These are phyloP conservation scores for Hydrolagus colliei DNA, from an alignment of 2,797 vertebrate species.

Conservation along the genomic window DNA sequence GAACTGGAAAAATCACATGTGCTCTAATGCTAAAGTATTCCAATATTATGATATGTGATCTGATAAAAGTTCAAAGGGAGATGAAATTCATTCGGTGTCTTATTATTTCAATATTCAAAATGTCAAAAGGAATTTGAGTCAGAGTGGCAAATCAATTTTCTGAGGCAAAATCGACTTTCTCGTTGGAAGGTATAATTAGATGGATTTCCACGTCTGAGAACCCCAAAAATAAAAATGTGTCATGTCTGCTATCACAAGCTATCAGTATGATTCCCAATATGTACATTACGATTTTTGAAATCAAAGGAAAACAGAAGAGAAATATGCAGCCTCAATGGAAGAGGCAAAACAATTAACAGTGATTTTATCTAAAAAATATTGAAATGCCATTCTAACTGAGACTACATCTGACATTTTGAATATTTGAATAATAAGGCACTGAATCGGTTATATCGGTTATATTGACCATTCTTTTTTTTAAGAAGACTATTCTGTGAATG, in stretches of 20 bases:
- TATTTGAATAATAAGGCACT: too few species aligned
- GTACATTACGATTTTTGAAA: too few species aligned
- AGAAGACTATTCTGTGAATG: too few species aligned
- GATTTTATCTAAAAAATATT: conserved; percentile 27
- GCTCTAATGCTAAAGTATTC: not conserved
- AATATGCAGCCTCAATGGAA: conserved; percentile 26
- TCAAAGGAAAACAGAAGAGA: conserved; percentile 18
- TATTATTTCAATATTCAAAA: not conserved
- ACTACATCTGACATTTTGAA: too few species aligned
- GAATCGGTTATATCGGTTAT: too few species aligned
- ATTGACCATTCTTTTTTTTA: too few species aligned
- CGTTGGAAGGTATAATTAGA: not conserved
- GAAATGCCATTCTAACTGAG: too few species aligned
- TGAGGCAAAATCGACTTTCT: not conserved
- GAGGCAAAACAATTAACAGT: conserved; percentile 31
- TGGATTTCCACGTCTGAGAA: not conserved
- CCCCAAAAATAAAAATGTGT: not conserved
- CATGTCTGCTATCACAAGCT: too few species aligned
- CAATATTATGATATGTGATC: not conserved
- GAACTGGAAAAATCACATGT: not conserved
- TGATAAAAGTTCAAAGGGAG: not conserved
- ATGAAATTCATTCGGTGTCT: not conserved
- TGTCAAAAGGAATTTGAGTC: not conserved
- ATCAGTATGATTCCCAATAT: too few species aligned
- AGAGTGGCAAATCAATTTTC: not conserved